Percentiles rank a stretch among this genome's conserved stretches.
Evolutionary conservation across 2,797 vertebrate species (phyloP).

Genomic region (Poecile montanus): DNA sequence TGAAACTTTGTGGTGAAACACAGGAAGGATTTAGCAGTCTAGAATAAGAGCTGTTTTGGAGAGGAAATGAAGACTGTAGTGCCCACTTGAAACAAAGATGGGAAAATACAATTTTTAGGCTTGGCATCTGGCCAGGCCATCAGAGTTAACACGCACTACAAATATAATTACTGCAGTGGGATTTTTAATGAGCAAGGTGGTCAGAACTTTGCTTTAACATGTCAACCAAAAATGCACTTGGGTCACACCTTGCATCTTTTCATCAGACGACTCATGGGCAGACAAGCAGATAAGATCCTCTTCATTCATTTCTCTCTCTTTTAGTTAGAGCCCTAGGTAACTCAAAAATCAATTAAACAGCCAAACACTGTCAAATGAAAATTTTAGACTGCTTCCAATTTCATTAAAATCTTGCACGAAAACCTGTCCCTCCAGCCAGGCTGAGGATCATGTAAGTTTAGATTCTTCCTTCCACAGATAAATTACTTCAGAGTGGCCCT

Average conservation of each 20-base stretch:
- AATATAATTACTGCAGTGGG: background rate
- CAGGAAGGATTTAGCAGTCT: conserved; percentile 9
- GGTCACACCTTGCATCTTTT: background rate
- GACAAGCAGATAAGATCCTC: background rate
- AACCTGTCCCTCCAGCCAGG: background rate
- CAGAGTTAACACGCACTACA: background rate
- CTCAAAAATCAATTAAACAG: background rate
- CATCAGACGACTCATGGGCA: background rate
- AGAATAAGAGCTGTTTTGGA: background rate
- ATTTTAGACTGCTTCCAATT: background rate
- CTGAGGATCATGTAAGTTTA: background rate
- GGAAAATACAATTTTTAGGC: background rate
- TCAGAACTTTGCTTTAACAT: background rate
- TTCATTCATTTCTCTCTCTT: background rate
- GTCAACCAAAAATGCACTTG: background rate
- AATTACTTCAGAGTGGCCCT: background rate
- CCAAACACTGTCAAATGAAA: background rate
- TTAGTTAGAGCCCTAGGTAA: background rate
- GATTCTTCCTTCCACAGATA: background rate
- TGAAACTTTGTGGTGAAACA: conserved; percentile 4
- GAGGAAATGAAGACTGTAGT: background rate
- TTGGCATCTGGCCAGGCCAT: background rate
- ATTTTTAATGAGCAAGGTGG: background rate
- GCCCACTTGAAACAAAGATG: background rate
- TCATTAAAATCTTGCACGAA: background rate